Base-by-base conservation (phyloP, 2,113 vertebrate genomes). In the Poeciliopsis occidentalis region DNA sequence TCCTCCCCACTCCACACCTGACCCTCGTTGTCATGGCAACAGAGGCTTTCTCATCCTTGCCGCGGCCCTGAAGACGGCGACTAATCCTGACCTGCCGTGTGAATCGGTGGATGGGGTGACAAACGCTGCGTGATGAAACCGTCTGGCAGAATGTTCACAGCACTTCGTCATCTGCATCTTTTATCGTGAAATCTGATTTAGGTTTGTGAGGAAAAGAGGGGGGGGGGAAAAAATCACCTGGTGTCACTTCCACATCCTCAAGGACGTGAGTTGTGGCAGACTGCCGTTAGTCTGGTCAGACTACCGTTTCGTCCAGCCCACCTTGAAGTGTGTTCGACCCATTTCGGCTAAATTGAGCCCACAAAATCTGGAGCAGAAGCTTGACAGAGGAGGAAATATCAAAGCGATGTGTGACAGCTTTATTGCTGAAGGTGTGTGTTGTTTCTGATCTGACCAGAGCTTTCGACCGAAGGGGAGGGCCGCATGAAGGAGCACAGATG, bases 21-120 rank as follows among this genome's bases (percentile, higher is more conserved):
- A 68, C 74, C 71, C 85, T 64, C 76, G 75, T 94, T 51, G 60
- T 87, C 91, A 94, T 92, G 78, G 93, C 85, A 92, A 93, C 92
- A 74, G 85, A 78, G 69, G 62, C 84, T 86, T 88, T 86, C 71
- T 61, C 78, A 74, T 73, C 82, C 76, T 89, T 39, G 72, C 68
- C 75, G 17, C 57, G 69, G 78, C 84, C 78, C 60, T 79, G 69
- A 65, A 67, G 84, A 85, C 66, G 78, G 64, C 68, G 79, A 87
- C 81, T 81, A 73, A 78, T 60, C 78, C 61, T 24, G 69, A 74
- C 78, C 69, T 64, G 81, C 79, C 54, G 63, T 29, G 37, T 31
- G 72, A 81, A 66, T 67, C 74, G 4, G 73, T 74, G 86, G 84
- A 79, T 68, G 82, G 66, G 73, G 51, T 11, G 34, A 37, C 67